A percentile compares a stretch with the other conserved stretches of the same genome.
These are phyloP conservation scores for Bubalus kerabau DNA, from an alignment of 2,113 vertebrate species.

Conservation along the genomic window DNA sequence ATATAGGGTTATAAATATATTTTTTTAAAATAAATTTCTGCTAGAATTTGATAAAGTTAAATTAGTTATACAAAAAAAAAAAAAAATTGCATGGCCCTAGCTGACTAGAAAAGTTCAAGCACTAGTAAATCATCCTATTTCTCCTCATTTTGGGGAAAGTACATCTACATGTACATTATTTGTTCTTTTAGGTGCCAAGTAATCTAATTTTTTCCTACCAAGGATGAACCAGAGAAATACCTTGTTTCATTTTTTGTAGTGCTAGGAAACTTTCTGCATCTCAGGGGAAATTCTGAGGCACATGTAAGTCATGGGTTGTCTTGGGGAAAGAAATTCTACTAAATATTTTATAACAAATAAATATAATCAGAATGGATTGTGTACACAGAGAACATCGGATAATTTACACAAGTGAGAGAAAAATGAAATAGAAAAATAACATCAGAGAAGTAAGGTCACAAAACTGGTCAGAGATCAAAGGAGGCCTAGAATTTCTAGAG, in stretches of 20 bases:
- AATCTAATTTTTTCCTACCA: neutral
- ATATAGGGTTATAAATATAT: neutral
- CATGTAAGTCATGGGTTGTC: neutral
- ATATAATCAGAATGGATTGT: neutral
- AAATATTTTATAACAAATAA: neutral
- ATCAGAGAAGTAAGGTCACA: neutral
- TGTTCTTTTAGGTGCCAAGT: neutral
- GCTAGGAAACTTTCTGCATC: neutral
- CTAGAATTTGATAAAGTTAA: neutral
- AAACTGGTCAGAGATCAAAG: neutral
- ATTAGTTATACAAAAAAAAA: neutral
- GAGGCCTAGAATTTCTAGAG: neutral
- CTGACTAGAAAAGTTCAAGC: neutral
- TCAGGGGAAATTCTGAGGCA: neutral
- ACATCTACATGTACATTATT: neutral
- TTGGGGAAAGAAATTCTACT: conserved; percentile 7
- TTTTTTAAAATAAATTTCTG: neutral
- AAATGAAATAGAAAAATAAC: neutral
- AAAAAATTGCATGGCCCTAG: neutral
- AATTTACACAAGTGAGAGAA: neutral
- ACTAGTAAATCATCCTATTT: neutral
- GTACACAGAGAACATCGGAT: neutral
- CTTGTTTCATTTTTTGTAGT: neutral
- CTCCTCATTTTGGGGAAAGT: neutral
- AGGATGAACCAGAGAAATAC: neutral